phyloP scores from a whole-genome alignment of 2,888 invertebrate species.

The Prosapia bicincta region DNA sequence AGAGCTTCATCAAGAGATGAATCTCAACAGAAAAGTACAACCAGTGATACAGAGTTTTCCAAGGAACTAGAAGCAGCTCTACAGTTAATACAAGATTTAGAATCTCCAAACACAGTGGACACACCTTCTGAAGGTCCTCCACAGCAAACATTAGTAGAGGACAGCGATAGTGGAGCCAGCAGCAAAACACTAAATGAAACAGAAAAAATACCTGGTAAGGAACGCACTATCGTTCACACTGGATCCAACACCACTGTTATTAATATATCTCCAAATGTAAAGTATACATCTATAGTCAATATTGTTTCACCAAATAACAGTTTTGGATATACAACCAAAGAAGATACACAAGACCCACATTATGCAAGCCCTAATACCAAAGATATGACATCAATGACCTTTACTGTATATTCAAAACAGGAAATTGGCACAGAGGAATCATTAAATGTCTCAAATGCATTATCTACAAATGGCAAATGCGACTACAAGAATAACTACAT shows the following conservation, averaged over 20 bases:
- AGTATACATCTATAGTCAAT: conserved; percentile 19
- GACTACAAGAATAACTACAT: not conserved
- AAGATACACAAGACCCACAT: not conserved
- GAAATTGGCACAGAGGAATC: not conserved
- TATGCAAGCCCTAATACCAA: conserved; percentile 10
- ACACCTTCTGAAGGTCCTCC: conserved; percentile 16
- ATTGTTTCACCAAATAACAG: conserved; percentile 12
- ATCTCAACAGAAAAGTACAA: conserved; percentile 6
- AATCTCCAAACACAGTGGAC: conserved; percentile 48
- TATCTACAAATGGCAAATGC: not conserved
- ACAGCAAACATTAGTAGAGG: not conserved
- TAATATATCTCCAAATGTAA: conserved; percentile 13
- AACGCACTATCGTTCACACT: conserved; percentile 18
- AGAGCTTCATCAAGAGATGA: conserved; percentile 20
- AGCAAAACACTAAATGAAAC: conserved; percentile 8
- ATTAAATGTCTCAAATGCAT: not conserved
- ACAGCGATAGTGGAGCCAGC: conserved; percentile 9
- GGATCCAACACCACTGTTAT: conserved; percentile 19
- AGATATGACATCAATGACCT: not conserved
- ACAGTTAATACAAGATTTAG: conserved; percentile 51
- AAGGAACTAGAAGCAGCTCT: conserved; percentile 51
- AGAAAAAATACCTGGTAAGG: conserved; percentile 43
- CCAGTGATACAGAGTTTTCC: conserved; percentile 44
- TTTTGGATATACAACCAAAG: conserved; percentile 13
- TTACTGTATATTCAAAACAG: not conserved